Base-by-base conservation (phyloP, 2,888 invertebrate species). In the Drosophila imparisetae region DNA sequence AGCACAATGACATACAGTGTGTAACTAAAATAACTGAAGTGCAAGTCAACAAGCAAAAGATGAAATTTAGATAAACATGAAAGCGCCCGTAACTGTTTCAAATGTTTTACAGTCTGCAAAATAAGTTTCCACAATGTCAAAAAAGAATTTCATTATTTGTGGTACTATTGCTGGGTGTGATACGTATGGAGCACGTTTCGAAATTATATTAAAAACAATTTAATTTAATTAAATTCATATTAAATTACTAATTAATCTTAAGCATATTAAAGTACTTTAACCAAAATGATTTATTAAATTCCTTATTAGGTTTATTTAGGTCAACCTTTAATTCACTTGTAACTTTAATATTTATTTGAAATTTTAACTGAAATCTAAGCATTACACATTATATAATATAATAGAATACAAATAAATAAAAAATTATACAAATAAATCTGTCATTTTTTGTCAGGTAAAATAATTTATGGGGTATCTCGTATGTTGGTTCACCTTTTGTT, bases 61-160 rank as follows among this genome's bases (percentile, higher is more conserved):
- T 79, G 54, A 70, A 60, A 67, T 65, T 64, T 53, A 70, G 66
- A 79, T 79, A 67, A 79, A 62, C 55, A 36, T 54, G 64, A 50
- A 75, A 48, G 21, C 49, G 34, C 48, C 24, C 27, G 59, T 40
- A 40, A 48, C 57, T 36, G 53, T 15, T 34, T 45, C 18, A 55
- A 32, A 66, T 57, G 29, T 53, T 34, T n/a, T 30, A 62, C 76
- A 70, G 53, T 53, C 64, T 61, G 42, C 45, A 50, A 36, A 50
- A 21, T 7, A n/a, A 54, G 11, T 42, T n/a, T 8, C 8, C n/a
- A 36, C 29, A 49, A 34, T 18, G 38, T 38, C 24, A 24, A 4
- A 54, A 54, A 34, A 21, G 11, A 15, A 11, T 18, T 18, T 24
- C 24, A 0, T 10, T 10, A 18, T 15, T 54, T 34, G 18, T 10